phyloP scores from a whole-genome alignment of 1,140 invertebrate genomes.

The Papilio machaon region DNA sequence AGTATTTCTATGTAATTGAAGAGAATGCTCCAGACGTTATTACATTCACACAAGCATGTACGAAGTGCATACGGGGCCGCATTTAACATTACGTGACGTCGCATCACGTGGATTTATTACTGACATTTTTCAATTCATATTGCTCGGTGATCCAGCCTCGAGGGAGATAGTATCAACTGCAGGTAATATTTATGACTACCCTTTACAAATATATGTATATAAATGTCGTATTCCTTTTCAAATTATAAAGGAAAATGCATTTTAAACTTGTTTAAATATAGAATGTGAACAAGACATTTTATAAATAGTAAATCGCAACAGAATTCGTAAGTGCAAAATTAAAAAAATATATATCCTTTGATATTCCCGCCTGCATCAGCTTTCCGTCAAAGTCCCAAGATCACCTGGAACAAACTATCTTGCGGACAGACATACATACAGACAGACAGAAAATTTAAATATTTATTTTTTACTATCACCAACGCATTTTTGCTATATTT shows the following conservation, averaged over 20 bases:
- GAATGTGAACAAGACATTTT: not conserved
- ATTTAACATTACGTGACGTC: constrained; percentile 62
- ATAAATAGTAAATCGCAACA: no score
- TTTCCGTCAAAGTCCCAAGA: no score
- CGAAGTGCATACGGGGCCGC: constrained; percentile 46
- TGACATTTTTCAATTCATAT: constrained; percentile 63
- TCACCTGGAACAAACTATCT: no score
- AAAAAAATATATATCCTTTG: no score
- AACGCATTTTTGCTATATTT: no score
- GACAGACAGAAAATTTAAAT: no score
- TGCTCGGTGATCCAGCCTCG: constrained; percentile 36
- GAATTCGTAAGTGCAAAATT: no score
- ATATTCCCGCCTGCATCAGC: no score
- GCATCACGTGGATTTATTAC: constrained; percentile 68
- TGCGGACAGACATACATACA: no score
- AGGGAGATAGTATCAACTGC: constrained; percentile 33
- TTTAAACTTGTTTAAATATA: not conserved
- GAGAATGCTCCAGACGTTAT: not conserved
- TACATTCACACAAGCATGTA: constrained; percentile 3
- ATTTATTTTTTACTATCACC: no score
- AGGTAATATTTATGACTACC: constrained; percentile 32
- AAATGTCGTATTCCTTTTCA: not conserved
- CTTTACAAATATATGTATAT: not conserved
- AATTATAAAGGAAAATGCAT: not conserved
- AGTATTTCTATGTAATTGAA: not conserved